Conservation (phyloP, 1,140 invertebrate species). For the Cotesia chilonis region DNA sequence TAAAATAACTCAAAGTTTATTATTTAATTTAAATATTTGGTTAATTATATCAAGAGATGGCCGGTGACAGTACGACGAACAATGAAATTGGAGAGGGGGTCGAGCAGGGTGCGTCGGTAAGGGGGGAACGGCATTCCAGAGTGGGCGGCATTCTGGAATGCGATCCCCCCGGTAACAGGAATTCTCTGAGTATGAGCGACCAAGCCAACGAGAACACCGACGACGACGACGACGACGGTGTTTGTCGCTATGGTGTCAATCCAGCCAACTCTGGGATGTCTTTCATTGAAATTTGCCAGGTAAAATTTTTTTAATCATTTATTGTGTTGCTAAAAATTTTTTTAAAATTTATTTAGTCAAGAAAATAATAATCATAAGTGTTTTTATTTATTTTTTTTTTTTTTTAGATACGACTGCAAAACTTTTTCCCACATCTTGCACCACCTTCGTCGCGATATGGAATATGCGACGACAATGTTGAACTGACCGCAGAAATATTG, state of each 20-base stretch:
- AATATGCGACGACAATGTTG: conserved; percentile 56
- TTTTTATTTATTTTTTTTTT: conserved; percentile 8
- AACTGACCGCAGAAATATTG: conserved; percentile 57
- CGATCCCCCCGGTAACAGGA: conserved; percentile 58
- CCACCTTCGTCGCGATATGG: conserved; percentile 46
- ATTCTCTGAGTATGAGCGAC: conserved; percentile 44
- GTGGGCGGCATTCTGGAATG: conserved; percentile 65
- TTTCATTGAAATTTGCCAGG: conserved; percentile 63
- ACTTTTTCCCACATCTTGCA: conserved; percentile 58
- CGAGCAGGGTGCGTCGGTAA: conserved; percentile 50
- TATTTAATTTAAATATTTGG: too few relatives aligned
- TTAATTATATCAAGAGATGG: conserved; percentile 43
- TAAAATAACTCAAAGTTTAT: too few relatives aligned
- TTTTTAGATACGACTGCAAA: conserved; percentile 59
- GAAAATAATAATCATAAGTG: too few relatives aligned
- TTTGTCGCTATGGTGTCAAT: conserved; percentile 60
- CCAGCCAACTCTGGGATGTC: conserved; percentile 58
- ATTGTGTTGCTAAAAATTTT: neutral
- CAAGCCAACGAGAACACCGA: conserved; percentile 48
- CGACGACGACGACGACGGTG: conserved; percentile 50
- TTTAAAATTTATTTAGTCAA: too few relatives aligned
- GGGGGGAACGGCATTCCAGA: conserved; percentile 62
- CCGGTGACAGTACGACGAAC: conserved; percentile 54
- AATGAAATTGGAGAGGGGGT: conserved; percentile 51
- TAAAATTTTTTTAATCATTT: conserved; percentile 41